These are phyloP conservation scores for Gortyna flavago DNA, from an alignment of 2,888 invertebrate genomes.

Conservation along the genomic window DNA sequence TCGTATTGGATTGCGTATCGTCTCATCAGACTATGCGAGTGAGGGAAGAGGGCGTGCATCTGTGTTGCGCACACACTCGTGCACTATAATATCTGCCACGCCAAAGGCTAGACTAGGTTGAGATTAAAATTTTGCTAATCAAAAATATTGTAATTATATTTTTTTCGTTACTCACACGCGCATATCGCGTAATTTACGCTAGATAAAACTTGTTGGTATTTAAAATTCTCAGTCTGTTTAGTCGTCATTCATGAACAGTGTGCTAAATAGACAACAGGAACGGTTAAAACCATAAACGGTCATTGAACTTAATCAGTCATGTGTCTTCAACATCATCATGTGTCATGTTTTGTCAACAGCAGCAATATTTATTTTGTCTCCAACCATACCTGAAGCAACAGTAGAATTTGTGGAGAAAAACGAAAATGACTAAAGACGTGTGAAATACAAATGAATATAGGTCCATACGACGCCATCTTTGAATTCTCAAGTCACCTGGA, in stretches of 20 bases:
- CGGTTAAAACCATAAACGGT: conserved; percentile 13
- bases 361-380: conserved; percentile 31
- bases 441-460: conserved; percentile 27
- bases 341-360: too few relatives aligned
- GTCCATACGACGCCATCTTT: conserved; percentile 37
- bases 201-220: conserved; percentile 8
- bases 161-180: not conserved
- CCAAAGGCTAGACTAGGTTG: not conserved
- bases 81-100: too few relatives aligned
- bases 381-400: conserved; percentile 7
- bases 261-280: conserved; percentile 41
- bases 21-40: not conserved
- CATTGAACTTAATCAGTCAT: conserved; percentile 34
- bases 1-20: not conserved
- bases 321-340: conserved; percentile 1
- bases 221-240: not conserved
- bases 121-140: not conserved
- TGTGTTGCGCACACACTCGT: too few relatives aligned
- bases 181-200: not conserved
- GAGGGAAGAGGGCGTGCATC: too few relatives aligned
- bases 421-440: not conserved
- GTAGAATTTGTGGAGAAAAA: not conserved
- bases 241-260: conserved; percentile 15
- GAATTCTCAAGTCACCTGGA: conserved; percentile 36
- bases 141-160: not conserved